Base-by-base conservation (phyloP, 2,888 invertebrate genomes). In the Thumatha senex region DNA sequence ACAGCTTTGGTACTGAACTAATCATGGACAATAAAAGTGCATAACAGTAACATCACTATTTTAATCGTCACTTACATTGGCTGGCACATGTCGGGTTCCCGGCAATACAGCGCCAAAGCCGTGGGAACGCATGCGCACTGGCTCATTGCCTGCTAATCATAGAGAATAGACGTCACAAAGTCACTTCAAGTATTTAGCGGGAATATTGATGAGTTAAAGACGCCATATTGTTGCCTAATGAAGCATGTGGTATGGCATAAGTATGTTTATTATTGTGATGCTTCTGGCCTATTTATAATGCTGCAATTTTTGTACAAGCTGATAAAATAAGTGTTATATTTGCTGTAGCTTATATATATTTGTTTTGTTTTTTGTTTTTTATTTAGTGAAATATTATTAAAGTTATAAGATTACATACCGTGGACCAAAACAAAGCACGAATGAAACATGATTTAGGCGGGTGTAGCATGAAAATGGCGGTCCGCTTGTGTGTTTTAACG, bases 71-170 rank as follows among this genome's bases (percentile, higher is more conserved):
- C 31, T 38, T 12, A 15, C 40, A 48, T 38, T 46, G 52, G 40
- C 39, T 12, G 33, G 30, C 47, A 48, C 40, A 52, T 48, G 51
- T 39, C 47, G 41, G 18, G 48, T 33, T 45, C 33, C 38, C 35
- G 38, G 39, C 38, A 42, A 12, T 24, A 2, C 18, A 24, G 18
- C 18, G 5, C 18, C 18, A 24, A n/a, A 24, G 34, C 51, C 70
- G 67, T 67, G 67, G 67, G 67, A 67, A 67, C 67, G 57, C 57
- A 52, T 48, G 64, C 61, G 53, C 51, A 47, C 38, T 56, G 46
- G 46, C 55, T 46, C 49, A 48, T 41, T 54, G 49, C 39, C 7
- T 40, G 65, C 55, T 67, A 61, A 61, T 58, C 65, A 61, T 53
- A 52, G 51, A 46, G 39, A 65, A 52, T 56, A 49, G 46, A 54